Evolutionary conservation across 2,113 vertebrate genomes (phyloP), one percentile per base, ranked within the genome.

Genomic region (Acrocephalus kingi): DNA sequence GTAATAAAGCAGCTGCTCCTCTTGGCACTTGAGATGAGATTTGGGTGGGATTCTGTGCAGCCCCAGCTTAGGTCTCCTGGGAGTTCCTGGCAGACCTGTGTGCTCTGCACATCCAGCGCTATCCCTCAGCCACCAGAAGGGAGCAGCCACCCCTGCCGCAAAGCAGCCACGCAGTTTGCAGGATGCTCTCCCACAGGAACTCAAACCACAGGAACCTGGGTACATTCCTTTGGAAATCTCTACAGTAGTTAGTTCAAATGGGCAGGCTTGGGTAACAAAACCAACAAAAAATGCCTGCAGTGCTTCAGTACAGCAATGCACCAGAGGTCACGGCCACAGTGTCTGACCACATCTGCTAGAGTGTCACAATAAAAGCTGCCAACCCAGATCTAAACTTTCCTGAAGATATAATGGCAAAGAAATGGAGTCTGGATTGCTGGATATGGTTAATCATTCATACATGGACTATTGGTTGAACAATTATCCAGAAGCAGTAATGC

Each of bases 1-100:
- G 22, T 63, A 83, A 86, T 33, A 73, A 79, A 64, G 62, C 48
- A 79, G 79, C 85, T 93, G 58, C 59, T 95, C 89, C 88, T 93
- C 86, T 73, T 88, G 91, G 76, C 89, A 84, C 58, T 52, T 63
- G 66, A 82, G 67, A 84, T 78, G 88, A 89, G 82, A 25, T 67
- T 28, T 72, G 66, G 75, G 62, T 61, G 62, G 55, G 54, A 45
- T 64, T 90, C 72, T 21, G 46, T 9, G 39, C 62, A 35, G 58
- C 13, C 25, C 27, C 54, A 61, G 7, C 11, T 59, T 10, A n/a
- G 14, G 27, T 35, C 8, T 90, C 63, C 83, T 28, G 54, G 28
- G 59, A 89, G 39, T 28, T 76, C 8, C 77, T 15, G 15, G 67
- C 49, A 48, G 62, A 75, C 17, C 21, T 58, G 51, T 0, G 8